A percentile compares a stretch with the other conserved stretches of the same genome.
phyloP scores from a whole-genome alignment of 2,888 invertebrate species.

The Caenorhabditis imperialis region DNA sequence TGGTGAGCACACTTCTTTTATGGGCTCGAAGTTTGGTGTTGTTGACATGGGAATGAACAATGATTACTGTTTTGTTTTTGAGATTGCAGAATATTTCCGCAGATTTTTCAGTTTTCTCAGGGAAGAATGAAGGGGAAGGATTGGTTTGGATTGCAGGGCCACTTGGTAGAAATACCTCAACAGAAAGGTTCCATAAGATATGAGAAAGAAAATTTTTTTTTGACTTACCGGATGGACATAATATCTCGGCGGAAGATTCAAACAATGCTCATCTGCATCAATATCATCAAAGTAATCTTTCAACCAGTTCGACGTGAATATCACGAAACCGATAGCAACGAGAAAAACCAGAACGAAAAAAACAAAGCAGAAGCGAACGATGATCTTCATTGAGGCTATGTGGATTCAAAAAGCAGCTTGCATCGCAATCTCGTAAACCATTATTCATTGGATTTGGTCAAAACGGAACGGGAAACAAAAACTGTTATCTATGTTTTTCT shows the following conservation, averaged over 20 bases:
- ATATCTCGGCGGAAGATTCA: constrained; percentile 44
- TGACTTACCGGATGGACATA: constrained; percentile 50
- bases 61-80: constrained; percentile 32
- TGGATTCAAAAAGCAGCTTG: too few species aligned
- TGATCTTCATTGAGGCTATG: constrained; percentile 18
- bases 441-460: too few species aligned
- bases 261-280: constrained; percentile 23
- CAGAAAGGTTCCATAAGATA: too few species aligned
- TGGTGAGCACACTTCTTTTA: constrained; percentile 14
- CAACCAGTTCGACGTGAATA: constrained; percentile 4
- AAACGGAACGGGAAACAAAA: constrained; percentile 23
- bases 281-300: constrained; percentile 19
- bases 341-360: constrained; percentile 6
- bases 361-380: constrained; percentile 22
- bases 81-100: constrained; percentile 28
- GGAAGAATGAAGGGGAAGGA: constrained; percentile 11
- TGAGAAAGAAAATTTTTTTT: constrained; percentile 14
- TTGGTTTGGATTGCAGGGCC: constrained; percentile 33
- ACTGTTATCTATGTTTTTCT: constrained; percentile 45
- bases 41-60: constrained; percentile 46
- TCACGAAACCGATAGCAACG: neutral
- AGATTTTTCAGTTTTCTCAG: constrained; percentile 11
- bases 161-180: constrained; percentile 45
- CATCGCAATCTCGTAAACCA: too few species aligned
- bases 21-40: constrained; percentile 14